These are phyloP conservation scores for Indicator maculatus DNA, from an alignment of 2,113 vertebrate genomes.

Conservation along the genomic window DNA sequence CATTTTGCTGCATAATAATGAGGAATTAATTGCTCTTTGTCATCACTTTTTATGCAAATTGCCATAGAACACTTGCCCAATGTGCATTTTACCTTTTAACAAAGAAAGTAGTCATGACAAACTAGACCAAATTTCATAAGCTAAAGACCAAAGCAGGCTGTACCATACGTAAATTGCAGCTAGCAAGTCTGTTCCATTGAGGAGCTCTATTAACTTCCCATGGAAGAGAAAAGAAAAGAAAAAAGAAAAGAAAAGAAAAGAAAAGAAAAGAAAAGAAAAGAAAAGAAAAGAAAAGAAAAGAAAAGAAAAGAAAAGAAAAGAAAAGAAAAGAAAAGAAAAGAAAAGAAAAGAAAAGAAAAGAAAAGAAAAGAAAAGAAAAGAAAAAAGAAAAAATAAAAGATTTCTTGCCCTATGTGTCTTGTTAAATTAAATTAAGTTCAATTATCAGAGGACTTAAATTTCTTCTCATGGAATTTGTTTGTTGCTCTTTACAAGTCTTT, in stretches of 20 bases:
- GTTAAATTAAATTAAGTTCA: conserved; percentile 29
- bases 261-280: no score
- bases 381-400: background rate
- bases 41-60: conserved; percentile 83
- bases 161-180: conserved; percentile 61
- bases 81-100: conserved; percentile 80
- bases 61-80: conserved; percentile 74
- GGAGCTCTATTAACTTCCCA: background rate
- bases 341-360: no score
- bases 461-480: conserved; percentile 33
- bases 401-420: background rate
- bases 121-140: conserved; percentile 74
- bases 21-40: conserved; percentile 83
- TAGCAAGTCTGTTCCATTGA: conserved; percentile 60
- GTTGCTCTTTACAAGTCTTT: background rate
- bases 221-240: background rate
- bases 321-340: no score
- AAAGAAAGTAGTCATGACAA: conserved; percentile 78
- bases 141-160: conserved; percentile 68
- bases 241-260: no score
- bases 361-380: no score
- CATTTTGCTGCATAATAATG: conserved; percentile 81
- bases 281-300: no score
- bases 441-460: conserved; percentile 1
- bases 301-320: no score